Evolutionary conservation across 2,888 invertebrate species (phyloP).

Genomic region (Conistra vaccinii): DNA sequence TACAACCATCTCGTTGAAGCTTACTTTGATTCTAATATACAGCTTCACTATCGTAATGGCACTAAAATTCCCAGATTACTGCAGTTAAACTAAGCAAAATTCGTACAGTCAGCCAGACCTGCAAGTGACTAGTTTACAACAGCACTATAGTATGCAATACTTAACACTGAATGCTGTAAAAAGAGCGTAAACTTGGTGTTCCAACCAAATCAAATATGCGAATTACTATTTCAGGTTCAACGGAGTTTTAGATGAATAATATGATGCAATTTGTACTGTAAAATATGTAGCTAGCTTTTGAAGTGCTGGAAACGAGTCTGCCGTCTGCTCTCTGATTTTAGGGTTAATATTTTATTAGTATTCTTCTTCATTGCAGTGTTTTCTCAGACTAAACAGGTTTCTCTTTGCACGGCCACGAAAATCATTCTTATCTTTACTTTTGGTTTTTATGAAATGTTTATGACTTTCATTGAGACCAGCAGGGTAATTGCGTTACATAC

Average conservation of each 20-base stretch:
- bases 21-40: slow-evolving; percentile 37
- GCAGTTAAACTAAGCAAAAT: slow-evolving; percentile 21
- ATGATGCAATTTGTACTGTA: slow-evolving; percentile 52
- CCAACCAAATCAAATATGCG: slow-evolving; percentile 73
- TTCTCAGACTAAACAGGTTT: slow-evolving; percentile 3
- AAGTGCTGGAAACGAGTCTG: slow-evolving; percentile 28
- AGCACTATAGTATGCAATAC: slow-evolving; percentile 60
- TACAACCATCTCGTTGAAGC: slow-evolving; percentile 9
- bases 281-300: slow-evolving; percentile 28
- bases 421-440: neutral
- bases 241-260: slow-evolving; percentile 55
- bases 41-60: slow-evolving; percentile 22
- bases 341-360: slow-evolving; percentile 44
- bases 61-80: slow-evolving; percentile 45
- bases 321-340: slow-evolving; percentile 32
- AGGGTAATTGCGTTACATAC: too few relatives aligned
- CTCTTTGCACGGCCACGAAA: neutral
- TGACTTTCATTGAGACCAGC: neutral
- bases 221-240: slow-evolving; percentile 61
- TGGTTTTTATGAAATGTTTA: neutral
- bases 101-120: slow-evolving; percentile 19
- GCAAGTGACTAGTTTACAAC: slow-evolving; percentile 52
- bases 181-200: slow-evolving; percentile 76
- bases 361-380: slow-evolving; percentile 31
- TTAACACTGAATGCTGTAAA: slow-evolving; percentile 72